phyloP scores from a whole-genome alignment of 2,113 vertebrate genomes.

The Dasyprocta punctata region DNA sequence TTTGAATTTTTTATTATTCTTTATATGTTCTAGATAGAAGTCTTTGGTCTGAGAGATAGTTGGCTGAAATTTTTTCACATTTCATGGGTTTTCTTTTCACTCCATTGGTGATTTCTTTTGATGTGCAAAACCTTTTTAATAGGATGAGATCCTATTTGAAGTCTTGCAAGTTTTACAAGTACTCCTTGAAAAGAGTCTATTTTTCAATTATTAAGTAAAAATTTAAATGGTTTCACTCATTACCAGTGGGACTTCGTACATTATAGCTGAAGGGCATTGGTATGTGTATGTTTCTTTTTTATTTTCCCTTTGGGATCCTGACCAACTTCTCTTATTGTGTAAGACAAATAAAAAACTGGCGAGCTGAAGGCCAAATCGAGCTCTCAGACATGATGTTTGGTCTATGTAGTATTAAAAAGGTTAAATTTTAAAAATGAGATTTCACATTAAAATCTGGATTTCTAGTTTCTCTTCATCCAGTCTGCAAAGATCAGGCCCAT shows the following conservation, averaged over 20 bases:
- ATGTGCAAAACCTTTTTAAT: too few species aligned
- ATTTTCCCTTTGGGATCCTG: neutral
- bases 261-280: neutral
- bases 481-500: neutral
- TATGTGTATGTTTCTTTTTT: neutral
- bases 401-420: neutral
- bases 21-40: too few species aligned
- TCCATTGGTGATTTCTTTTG: too few species aligned
- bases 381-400: neutral
- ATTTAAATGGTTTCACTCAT: neutral
- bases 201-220: constrained; percentile 7
- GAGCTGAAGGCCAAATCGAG: neutral
- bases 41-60: too few species aligned
- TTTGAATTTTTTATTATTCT: too few species aligned
- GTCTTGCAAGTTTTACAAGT: neutral
- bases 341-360: neutral
- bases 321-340: neutral
- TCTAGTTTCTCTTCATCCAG: constrained; percentile 30
- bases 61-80: too few species aligned
- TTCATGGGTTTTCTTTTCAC: too few species aligned
- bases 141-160: neutral
- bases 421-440: neutral
- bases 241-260: neutral
- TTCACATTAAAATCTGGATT: constrained; percentile 12
- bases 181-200: constrained; percentile 1